Evolutionary conservation across 2,888 invertebrate species (phyloP).

Genomic region (Deilephila porcellus): DNA sequence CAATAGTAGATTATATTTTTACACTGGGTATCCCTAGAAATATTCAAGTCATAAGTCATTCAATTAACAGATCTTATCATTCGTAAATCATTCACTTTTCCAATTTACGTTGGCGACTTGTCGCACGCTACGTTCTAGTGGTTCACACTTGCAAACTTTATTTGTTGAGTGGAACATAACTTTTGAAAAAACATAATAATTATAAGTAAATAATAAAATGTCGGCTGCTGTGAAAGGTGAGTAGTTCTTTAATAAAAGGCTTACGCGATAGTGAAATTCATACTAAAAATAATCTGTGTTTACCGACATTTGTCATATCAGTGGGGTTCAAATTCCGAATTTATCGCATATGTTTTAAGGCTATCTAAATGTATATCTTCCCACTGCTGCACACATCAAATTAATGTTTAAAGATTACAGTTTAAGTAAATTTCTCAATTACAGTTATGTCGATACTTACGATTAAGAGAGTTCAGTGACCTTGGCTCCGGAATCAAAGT

Average conservation of each 20-base stretch:
- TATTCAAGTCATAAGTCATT: conserved; percentile 3
- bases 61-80: conserved; percentile 40
- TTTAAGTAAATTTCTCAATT: background rate
- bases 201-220: conserved; percentile 55
- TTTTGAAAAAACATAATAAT: background rate
- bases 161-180: background rate
- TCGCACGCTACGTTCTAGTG: background rate
- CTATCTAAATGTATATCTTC: no score
- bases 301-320: background rate
- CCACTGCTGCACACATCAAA: no score
- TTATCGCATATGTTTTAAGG: background rate
- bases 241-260: conserved; percentile 31
- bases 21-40: background rate
- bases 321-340: conserved; percentile 24
- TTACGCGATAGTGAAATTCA: no score
- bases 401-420: background rate
- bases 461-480: conserved; percentile 28
- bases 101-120: background rate
- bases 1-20: background rate
- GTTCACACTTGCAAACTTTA: conserved; percentile 15
- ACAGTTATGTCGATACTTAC: conserved; percentile 13
- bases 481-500: conserved; percentile 32
- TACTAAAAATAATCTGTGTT: background rate
- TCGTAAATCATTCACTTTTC: conserved; percentile 31
- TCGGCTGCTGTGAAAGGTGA: conserved; percentile 76